phyloP scores from a whole-genome alignment of 2,797 vertebrate species.

The Ptychobarbus kaznakovi region DNA sequence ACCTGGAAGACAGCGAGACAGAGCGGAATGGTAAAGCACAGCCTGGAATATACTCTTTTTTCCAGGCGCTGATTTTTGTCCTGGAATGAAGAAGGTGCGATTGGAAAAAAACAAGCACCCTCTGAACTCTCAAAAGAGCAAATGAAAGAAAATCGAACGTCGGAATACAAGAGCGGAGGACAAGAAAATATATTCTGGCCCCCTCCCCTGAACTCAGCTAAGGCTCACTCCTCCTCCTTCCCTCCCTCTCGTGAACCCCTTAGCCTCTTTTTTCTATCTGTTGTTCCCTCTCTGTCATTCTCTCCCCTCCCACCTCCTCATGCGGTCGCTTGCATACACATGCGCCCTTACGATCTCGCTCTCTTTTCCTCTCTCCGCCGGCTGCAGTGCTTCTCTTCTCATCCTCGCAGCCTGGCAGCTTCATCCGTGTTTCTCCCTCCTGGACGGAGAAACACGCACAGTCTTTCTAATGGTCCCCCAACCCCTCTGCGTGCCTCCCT shows the following conservation, averaged over 20 bases:
- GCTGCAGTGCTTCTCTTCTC: conserved; percentile 46
- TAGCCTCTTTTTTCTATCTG: conserved; percentile 54
- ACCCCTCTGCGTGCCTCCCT: conserved; percentile 28
- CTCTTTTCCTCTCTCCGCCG: conserved; percentile 57
- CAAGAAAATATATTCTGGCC: conserved; percentile 70
- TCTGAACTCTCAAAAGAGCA: conserved; percentile 39
- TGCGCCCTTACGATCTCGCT: conserved; percentile 65
- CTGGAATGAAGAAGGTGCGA: conserved; percentile 56
- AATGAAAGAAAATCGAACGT: conserved; percentile 68
- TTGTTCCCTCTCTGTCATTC: conserved; percentile 41
- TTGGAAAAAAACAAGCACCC: background rate
- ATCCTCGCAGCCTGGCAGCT: conserved; percentile 40
- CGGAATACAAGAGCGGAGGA: conserved; percentile 53
- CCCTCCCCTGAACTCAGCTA: conserved; percentile 70
- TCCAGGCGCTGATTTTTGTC: conserved; percentile 66
- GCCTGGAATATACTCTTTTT: conserved; percentile 59
- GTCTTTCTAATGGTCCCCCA: conserved; percentile 41
- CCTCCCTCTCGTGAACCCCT: conserved; percentile 71
- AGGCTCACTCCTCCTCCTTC: conserved; percentile 77
- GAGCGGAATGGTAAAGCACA: conserved; percentile 52
- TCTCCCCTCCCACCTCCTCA: conserved; percentile 79
- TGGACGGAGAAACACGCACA: conserved; percentile 45
- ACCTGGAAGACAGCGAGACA: conserved; percentile 47
- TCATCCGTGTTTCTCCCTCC: conserved; percentile 36
- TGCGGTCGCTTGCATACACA: conserved; percentile 70